phyloP scores from a whole-genome alignment of 2,797 vertebrate genomes.

The Alca torda region DNA sequence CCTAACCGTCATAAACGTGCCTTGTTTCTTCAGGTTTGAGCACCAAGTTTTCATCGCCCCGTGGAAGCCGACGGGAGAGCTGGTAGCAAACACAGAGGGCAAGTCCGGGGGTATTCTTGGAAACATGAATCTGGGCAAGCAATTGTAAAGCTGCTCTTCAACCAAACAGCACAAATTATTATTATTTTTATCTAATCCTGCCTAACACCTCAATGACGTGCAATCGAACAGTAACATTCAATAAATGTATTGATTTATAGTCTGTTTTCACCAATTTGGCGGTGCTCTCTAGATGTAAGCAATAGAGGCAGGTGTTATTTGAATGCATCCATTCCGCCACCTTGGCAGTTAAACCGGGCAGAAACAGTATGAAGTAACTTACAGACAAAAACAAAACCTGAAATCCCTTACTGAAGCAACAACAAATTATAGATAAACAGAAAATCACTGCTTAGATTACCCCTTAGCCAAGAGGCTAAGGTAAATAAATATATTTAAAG shows the following conservation, averaged over 20 bases:
- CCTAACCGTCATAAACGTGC: fast-evolving
- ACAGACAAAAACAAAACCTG: not conserved
- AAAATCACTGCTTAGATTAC: not conserved
- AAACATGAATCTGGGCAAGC: not conserved
- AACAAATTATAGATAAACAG: not conserved
- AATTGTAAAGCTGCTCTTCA: not conserved
- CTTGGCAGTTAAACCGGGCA: not conserved
- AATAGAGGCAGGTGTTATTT: not conserved
- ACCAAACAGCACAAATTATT: not conserved
- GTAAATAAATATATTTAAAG: not conserved
- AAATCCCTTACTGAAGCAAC: not conserved
- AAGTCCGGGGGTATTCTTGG: not conserved
- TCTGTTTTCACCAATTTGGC: not conserved
- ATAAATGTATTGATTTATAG: not conserved
- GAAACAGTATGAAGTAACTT: not conserved
- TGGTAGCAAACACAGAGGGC: not conserved
- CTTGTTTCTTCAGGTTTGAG: not conserved
- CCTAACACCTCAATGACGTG: not conserved
- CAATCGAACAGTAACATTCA: not conserved
- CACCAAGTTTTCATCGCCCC: not conserved
- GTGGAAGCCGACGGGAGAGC: fast-evolving
- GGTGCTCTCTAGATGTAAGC: not conserved
- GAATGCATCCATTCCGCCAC: not conserved
- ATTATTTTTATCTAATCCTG: not conserved
- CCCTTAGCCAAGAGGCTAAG: not conserved